phyloP scores from a whole-genome alignment of 1,140 invertebrate species.

The Orchestia grillus region DNA sequence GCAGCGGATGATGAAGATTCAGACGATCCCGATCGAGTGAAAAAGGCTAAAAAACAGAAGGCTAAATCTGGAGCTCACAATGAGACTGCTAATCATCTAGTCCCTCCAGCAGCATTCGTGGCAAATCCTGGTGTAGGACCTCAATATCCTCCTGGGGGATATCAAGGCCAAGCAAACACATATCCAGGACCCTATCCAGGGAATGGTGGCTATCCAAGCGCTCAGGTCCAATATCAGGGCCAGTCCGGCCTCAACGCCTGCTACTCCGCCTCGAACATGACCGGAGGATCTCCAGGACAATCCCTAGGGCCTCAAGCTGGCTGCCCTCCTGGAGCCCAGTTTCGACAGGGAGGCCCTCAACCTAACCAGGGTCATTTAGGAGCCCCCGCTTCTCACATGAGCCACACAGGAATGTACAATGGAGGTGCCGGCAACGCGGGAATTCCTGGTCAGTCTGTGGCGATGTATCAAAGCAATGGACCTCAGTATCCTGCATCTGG shows the following conservation, averaged over 20 bases:
- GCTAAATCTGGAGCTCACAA: conserved; percentile 53
- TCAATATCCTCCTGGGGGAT: not conserved
- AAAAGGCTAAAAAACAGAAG: conserved; percentile 55
- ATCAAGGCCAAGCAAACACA: not conserved
- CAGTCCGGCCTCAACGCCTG: not conserved
- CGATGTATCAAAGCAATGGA: not conserved
- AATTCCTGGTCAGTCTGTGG: not conserved
- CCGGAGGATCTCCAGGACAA: not conserved
- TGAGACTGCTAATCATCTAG: conserved; percentile 60
- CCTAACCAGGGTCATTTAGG: not conserved
- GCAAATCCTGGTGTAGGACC: not conserved
- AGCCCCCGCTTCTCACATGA: not conserved
- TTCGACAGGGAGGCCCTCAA: not conserved
- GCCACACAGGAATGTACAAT: not conserved
- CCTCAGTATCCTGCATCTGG: not conserved
- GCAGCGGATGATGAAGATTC: conserved; percentile 59
- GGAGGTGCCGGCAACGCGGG: not conserved
- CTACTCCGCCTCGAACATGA: not conserved
- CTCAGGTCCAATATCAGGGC: not conserved
- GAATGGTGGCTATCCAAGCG: not conserved
- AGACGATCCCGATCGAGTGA: conserved; percentile 61
- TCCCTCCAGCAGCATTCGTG: conserved; percentile 48
- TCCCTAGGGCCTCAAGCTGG: not conserved
- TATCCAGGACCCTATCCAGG: not conserved
- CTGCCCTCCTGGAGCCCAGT: not conserved